Base-by-base conservation (phyloP, 2,797 vertebrate genomes). In the Pangasius sanitwongsei region DNA sequence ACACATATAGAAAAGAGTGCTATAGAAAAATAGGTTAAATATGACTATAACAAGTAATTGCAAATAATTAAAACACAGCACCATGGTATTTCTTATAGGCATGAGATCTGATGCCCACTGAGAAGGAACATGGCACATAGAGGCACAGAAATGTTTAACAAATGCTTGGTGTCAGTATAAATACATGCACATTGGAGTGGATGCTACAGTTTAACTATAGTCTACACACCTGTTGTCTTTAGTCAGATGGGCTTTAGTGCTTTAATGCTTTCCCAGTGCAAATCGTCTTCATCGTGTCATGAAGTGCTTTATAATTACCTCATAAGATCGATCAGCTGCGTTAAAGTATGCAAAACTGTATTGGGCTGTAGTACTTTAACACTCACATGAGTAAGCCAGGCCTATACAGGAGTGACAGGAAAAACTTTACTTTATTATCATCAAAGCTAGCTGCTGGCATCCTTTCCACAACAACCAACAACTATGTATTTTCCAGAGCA, bases 201-300 rank as follows among this genome's bases (percentile, higher is more conserved):
- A 83, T 57, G 77, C 41, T 55, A 65, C 57, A 85, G 28, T 84
- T 37, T 78, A 78, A 44, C n/a, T 67, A 80, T 69, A 85, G 50
- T 28, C 34, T 57, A 44, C 59, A 78, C 61, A 85, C 74, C 48
- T 75, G 55, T 57, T 83, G 25, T 84, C 31, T 83, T 59, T 41
- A 74, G 20, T 70, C 23, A 63, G 12, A 83, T 37, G 13, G 25
- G 25, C 37, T 44, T 61, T 82, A 5, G 18, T 82, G 31, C 18
- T 82, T 41, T 63, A 50, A 57, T 44, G 25, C 75, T 80, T 61
- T 53, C 44, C 48, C 31, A 65, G 44, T 55, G 65, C 78, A 83
- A 63, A 75, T 57, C 2, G 50, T 59, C 55, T 74, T 34, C 34
- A 83, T 75, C 8, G n/a, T 57, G 55, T 63, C 16, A 61, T 61